Conservation (phyloP, 2,888 invertebrate species). For the Pachliopta kotzebuea region DNA sequence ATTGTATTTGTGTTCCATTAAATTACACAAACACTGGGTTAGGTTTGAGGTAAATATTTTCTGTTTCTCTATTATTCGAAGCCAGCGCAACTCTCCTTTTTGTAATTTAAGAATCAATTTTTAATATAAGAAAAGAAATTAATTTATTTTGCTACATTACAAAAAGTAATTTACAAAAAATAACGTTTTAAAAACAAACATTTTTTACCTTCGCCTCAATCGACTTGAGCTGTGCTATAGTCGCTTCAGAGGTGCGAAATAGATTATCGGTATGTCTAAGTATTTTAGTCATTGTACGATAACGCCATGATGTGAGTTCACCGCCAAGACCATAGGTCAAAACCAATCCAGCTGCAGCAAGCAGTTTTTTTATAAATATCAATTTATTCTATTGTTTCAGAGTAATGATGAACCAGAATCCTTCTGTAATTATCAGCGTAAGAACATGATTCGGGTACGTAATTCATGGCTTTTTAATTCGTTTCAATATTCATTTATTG, state of each 20-base stretch:
- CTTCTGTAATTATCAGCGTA: not conserved
- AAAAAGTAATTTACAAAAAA: not conserved
- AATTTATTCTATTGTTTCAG: constrained; percentile 28
- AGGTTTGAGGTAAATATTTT: constrained; percentile 59
- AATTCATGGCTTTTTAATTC: not conserved
- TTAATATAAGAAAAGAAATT: constrained; percentile 47
- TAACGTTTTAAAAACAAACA: too few relatives aligned
- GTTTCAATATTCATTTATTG: too few relatives aligned
- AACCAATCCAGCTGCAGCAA: too few relatives aligned
- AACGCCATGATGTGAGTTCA: too few relatives aligned
- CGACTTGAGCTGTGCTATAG: too few relatives aligned
- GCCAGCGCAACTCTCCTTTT: constrained; percentile 39
- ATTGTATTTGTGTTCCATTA: constrained; percentile 62
- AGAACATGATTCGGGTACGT: constrained; percentile 29
- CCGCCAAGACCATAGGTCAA: too few relatives aligned
- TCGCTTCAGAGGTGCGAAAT: too few relatives aligned
- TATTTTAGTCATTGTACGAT: not conserved
- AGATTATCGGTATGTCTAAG: too few relatives aligned
- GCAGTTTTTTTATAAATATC: too few relatives aligned
- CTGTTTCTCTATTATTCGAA: constrained; percentile 52
- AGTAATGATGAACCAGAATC: constrained; percentile 18
- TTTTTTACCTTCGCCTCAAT: too few relatives aligned
- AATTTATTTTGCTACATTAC: not conserved
- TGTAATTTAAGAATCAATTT: too few relatives aligned
- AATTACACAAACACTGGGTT: constrained; percentile 57